Evolutionary conservation across 1,140 invertebrate genomes (phyloP).

Genomic region (Aphelenchoides fujianensis): DNA sequence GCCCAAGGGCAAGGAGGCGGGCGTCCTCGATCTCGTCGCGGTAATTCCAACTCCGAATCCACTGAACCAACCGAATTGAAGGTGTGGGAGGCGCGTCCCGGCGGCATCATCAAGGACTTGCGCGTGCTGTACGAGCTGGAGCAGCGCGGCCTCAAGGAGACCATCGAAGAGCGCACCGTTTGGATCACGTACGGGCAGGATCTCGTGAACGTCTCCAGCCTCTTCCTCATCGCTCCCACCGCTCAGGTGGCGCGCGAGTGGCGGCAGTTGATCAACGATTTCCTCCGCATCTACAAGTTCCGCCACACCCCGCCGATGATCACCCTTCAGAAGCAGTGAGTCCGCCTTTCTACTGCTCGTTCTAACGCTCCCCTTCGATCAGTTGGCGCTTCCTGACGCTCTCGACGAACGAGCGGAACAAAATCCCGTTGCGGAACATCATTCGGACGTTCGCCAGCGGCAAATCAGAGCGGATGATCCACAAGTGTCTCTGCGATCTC

Average conservation of each 20-base stretch:
- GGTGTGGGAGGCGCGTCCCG: constrained; percentile 56
- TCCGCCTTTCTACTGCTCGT: constrained; percentile 54
- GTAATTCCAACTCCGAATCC: constrained; percentile 23
- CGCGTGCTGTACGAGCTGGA: constrained; percentile 77
- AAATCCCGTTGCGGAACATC: constrained; percentile 93
- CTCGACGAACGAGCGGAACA: constrained; percentile 83
- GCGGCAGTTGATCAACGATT: constrained; percentile 80
- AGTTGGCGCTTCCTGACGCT: constrained; percentile 97
- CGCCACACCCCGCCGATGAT: constrained; percentile 86
- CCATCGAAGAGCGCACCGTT: constrained; percentile 87
- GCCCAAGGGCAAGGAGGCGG: constrained; percentile 80
- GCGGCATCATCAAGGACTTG: constrained; percentile 71
- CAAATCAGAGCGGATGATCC: constrained; percentile 90
- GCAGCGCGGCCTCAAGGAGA: constrained; percentile 68
- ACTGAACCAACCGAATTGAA: constrained; percentile 14
- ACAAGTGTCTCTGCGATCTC: constrained; percentile 89
- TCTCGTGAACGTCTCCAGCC: constrained; percentile 97
- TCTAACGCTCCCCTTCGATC: constrained; percentile 55
- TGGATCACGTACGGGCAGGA: constrained; percentile 97
- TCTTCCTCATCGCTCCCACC: constrained; percentile 89
- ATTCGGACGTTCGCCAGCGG: constrained; percentile 95
- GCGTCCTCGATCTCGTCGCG: constrained; percentile 48
- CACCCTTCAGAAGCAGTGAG: constrained; percentile 96
- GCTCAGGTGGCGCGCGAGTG: constrained; percentile 85
- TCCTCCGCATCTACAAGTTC: constrained; percentile 91